Evolutionary conservation across 2,888 invertebrate genomes (phyloP).

Genomic region (Mythimna vitellina): DNA sequence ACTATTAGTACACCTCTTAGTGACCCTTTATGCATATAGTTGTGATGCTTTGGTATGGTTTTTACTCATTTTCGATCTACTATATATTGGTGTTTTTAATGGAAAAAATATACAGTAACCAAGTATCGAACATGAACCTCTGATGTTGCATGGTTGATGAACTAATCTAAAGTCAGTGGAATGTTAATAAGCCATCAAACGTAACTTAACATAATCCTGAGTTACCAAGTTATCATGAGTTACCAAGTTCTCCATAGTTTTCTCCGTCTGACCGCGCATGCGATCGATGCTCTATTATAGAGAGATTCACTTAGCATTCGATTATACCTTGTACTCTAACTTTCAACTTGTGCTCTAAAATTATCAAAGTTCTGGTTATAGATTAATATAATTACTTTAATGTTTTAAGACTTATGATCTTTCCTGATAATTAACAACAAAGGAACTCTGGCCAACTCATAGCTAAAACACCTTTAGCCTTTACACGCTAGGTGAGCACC

Average conservation of each 20-base stretch:
- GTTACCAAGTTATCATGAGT: slow-evolving; percentile 19
- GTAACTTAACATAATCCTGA: slow-evolving; percentile 16
- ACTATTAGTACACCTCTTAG: no score
- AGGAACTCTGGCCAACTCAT: background rate
- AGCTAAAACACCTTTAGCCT: background rate
- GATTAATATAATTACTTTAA: background rate
- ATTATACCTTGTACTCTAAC: slow-evolving; percentile 42
- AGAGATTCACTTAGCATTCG: slow-evolving; percentile 32
- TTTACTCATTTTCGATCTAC: no score
- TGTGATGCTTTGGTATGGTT: no score
- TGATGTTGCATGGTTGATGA: background rate
- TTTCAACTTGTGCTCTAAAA: slow-evolving; percentile 20
- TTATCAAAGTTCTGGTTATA: slow-evolving; percentile 30
- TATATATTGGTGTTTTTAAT: no score
- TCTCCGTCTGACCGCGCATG: slow-evolving; percentile 24
- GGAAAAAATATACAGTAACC: no score
- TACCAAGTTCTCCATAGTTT: slow-evolving; percentile 32
- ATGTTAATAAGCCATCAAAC: slow-evolving; percentile 35
- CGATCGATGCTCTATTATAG: slow-evolving; percentile 28
- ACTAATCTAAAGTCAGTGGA: slow-evolving; percentile 27
- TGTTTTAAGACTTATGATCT: slow-evolving; percentile 3
- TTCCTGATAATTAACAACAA: background rate
- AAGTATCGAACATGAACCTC: background rate
- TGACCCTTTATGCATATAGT: no score
- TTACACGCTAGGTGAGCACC: no score